Conservation (phyloP, 2,888 invertebrate genomes). For the Magallana nippona region DNA sequence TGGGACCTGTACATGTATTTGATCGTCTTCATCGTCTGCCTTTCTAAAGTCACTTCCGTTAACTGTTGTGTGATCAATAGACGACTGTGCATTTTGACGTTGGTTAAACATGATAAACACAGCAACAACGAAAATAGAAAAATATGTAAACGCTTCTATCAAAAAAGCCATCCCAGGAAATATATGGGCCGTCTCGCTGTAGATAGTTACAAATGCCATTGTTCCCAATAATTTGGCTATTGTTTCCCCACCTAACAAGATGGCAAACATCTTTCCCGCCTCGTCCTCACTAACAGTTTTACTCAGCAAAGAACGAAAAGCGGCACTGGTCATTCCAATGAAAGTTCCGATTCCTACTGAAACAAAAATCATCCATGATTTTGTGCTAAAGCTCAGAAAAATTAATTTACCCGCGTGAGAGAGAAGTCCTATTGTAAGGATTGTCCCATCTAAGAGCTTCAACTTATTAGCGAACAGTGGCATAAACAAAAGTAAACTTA, state of each 20-base stretch:
- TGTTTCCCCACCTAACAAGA: conserved; percentile 76
- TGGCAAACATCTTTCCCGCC: conserved; percentile 76
- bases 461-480: conserved; percentile 72
- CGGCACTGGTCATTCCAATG: conserved; percentile 74
- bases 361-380: conserved; percentile 75
- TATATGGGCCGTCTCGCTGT: conserved; percentile 71
- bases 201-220: conserved; percentile 74
- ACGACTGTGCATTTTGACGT: no score
- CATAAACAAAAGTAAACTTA: conserved; percentile 74
- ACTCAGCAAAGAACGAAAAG: conserved; percentile 75
- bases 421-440: conserved; percentile 72
- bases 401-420: conserved; percentile 73
- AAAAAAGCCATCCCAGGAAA: conserved; percentile 76
- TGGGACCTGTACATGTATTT: no score
- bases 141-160: conserved; percentile 58
- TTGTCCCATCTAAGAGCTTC: conserved; percentile 69
- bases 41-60: no score
- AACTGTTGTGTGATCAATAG: no score
- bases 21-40: no score
- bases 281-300: conserved; percentile 76
- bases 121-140: no score
- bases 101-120: no score
- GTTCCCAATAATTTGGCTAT: conserved; percentile 75
- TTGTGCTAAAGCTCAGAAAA: conserved; percentile 71
- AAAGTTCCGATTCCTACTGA: conserved; percentile 74